A percentile compares a stretch with the other conserved stretches of the same genome.
Conservation (phyloP, 1,140 invertebrate genomes). For the Zaprionus capensis region DNA sequence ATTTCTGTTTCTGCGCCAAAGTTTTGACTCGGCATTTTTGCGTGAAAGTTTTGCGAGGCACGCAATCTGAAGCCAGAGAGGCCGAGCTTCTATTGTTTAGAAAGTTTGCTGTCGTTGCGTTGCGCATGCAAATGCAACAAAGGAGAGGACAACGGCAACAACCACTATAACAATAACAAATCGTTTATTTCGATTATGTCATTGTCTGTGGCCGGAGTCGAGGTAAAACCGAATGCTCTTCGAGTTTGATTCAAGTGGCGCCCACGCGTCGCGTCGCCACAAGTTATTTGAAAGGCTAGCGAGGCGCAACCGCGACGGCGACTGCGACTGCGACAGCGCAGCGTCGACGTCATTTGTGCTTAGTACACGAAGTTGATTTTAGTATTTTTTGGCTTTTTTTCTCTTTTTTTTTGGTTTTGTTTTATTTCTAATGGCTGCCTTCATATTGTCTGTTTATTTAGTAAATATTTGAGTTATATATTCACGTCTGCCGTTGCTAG, state of each 20-base stretch:
- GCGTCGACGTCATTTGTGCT: slow-evolving; percentile 40
- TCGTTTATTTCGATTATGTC: slow-evolving; percentile 45
- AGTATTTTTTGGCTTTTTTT: slow-evolving; percentile 13
- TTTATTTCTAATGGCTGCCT: slow-evolving; percentile 40
- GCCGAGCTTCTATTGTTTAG: slow-evolving; percentile 9
- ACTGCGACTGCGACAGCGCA: slow-evolving; percentile 27
- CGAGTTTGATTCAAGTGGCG: slow-evolving; percentile 51
- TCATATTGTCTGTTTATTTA: slow-evolving; percentile 69
- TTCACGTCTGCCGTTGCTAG: slow-evolving; percentile 18
- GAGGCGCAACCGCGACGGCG: slow-evolving; percentile 67
- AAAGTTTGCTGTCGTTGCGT: slow-evolving; percentile 21
- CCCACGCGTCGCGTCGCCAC: slow-evolving; percentile 57
- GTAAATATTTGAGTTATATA: slow-evolving; percentile 67
- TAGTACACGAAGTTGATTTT: slow-evolving; percentile 5
- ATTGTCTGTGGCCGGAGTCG: slow-evolving; percentile 33
- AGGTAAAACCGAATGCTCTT: slow-evolving; percentile 37
- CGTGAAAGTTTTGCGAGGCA: slow-evolving; percentile 25
- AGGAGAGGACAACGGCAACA: slow-evolving; percentile 9
- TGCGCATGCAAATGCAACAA: slow-evolving; percentile 44
- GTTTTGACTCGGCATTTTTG: slow-evolving; percentile 1
- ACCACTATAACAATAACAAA: slow-evolving; percentile 21
- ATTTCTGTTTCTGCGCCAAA: slow-evolving; percentile 18
- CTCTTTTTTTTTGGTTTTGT: slow-evolving; percentile 12
- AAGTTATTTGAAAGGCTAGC: slow-evolving; percentile 59
- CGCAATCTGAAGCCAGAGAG: slow-evolving; percentile 26